Conservation (phyloP, 1,140 invertebrate genomes). For the Amyelois transitella region DNA sequence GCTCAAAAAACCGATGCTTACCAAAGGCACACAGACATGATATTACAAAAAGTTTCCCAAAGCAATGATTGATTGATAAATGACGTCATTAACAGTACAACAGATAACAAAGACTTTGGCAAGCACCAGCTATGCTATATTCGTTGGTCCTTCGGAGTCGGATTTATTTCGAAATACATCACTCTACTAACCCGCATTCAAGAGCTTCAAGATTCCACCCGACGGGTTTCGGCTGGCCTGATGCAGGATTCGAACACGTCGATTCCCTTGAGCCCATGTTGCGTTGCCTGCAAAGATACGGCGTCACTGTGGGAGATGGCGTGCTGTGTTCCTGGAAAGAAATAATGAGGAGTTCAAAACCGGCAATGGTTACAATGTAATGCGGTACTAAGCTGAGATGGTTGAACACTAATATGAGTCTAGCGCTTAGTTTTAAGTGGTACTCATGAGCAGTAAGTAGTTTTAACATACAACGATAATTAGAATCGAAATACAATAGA, state of each 20-base stretch:
- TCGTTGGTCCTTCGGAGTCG: constrained; percentile 13
- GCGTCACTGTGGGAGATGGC: constrained; percentile 84
- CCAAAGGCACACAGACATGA: not conserved
- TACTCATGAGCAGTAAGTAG: too few relatives aligned
- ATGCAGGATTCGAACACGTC: constrained; percentile 35
- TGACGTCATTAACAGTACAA: not conserved
- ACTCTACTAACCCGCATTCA: constrained; percentile 52
- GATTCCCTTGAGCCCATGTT: constrained; percentile 73
- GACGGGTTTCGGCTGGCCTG: constrained; percentile 19
- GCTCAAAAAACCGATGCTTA: too few relatives aligned
- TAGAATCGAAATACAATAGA: too few relatives aligned
- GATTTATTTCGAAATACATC: not conserved
- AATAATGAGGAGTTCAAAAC: constrained; percentile 2
- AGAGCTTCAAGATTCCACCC: constrained; percentile 59
- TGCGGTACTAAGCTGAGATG: constrained; percentile 1
- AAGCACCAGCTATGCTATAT: too few relatives aligned
- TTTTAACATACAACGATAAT: too few relatives aligned
- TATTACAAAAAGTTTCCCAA: too few relatives aligned
- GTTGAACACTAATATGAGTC: constrained; percentile 1
- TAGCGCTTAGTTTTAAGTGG: too few relatives aligned
- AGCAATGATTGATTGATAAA: not conserved
- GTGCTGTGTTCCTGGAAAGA: constrained; percentile 80
- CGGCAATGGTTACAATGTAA: not conserved
- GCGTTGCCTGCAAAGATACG: constrained; percentile 85
- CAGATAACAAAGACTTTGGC: not conserved